Conservation (phyloP, 2,113 vertebrate genomes). For the Calonectris borealis region DNA sequence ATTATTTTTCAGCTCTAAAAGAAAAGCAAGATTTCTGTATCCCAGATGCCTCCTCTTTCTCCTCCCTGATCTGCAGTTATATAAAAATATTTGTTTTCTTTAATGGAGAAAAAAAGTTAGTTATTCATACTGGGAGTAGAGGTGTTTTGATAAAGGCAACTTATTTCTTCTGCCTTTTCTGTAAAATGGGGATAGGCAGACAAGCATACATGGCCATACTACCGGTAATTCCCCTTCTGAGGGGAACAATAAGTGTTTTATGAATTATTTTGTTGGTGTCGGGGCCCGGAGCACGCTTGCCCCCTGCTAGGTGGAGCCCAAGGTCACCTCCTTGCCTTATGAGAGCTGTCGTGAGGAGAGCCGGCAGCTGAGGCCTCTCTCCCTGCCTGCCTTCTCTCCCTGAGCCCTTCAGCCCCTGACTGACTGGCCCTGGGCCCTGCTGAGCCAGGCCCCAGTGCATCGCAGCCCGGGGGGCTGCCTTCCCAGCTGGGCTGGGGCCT, state of each 20-base stretch:
- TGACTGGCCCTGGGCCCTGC: too few species aligned
- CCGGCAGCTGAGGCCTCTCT: neutral
- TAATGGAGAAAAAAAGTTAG: neutral
- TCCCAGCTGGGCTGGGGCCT: too few species aligned
- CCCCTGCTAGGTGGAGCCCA: neutral
- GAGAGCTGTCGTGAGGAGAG: too few species aligned
- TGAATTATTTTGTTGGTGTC: neutral
- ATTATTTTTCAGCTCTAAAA: neutral
- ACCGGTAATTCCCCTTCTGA: neutral
- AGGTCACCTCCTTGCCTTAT: neutral
- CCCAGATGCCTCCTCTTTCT: neutral
- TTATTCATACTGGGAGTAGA: neutral
- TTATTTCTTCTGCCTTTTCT: neutral
- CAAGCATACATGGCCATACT: neutral
- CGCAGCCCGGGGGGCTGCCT: too few species aligned
- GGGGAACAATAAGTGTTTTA: neutral
- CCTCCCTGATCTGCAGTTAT: neutral
- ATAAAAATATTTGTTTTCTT: neutral
- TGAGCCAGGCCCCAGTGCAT: accelerated
- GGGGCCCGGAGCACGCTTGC: accelerated
- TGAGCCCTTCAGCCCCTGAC: neutral
- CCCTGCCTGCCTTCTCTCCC: neutral
- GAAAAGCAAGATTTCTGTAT: neutral
- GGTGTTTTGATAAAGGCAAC: neutral
- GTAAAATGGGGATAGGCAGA: neutral